A percentile compares a stretch with the other conserved stretches of the same genome.
phyloP scores from a whole-genome alignment of 1,140 invertebrate genomes.

The Cydia strobilella region DNA sequence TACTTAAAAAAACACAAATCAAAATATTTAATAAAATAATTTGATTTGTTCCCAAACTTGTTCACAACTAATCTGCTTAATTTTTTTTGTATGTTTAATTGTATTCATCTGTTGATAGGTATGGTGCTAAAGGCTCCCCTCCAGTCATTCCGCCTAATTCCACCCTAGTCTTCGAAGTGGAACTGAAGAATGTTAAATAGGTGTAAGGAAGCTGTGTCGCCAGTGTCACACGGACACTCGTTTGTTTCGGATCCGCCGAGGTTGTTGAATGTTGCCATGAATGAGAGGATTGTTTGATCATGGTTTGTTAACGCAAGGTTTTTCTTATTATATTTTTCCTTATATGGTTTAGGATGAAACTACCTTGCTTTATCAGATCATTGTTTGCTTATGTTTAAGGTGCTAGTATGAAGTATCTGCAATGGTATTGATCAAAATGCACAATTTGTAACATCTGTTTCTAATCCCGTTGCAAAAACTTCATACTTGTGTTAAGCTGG shows the following conservation, averaged over 20 bases:
- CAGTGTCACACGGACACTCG: slow-evolving; percentile 39
- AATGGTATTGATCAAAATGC: slow-evolving; percentile 23
- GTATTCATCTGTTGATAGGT: slow-evolving; percentile 80
- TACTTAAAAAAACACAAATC: too few species aligned
- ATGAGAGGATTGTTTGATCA: slow-evolving; percentile 33
- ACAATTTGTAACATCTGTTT: slow-evolving; percentile 28
- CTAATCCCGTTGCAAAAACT: slow-evolving; percentile 35
- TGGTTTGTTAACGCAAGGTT: slow-evolving; percentile 19
- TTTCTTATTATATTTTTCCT: neutral
- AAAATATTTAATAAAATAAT: too few species aligned
- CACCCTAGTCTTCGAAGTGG: slow-evolving; percentile 92
- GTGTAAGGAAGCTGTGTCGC: neutral
- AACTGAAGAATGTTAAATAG: slow-evolving; percentile 90
- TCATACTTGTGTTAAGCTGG: slow-evolving; percentile 36
- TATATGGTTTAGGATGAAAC: neutral
- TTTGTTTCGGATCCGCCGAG: slow-evolving; percentile 48
- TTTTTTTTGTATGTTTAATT: neutral
- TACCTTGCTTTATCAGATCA: slow-evolving; percentile 11
- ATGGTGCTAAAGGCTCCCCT: slow-evolving; percentile 89
- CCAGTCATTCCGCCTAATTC: slow-evolving; percentile 92
- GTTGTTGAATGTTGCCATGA: slow-evolving; percentile 42
- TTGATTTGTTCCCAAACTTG: too few species aligned
- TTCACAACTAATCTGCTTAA: too few species aligned
- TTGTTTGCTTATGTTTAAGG: slow-evolving; percentile 34
- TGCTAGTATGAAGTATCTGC: slow-evolving; percentile 46